Conservation (phyloP, 2,888 invertebrate genomes). For the Euzophera pinguis region DNA sequence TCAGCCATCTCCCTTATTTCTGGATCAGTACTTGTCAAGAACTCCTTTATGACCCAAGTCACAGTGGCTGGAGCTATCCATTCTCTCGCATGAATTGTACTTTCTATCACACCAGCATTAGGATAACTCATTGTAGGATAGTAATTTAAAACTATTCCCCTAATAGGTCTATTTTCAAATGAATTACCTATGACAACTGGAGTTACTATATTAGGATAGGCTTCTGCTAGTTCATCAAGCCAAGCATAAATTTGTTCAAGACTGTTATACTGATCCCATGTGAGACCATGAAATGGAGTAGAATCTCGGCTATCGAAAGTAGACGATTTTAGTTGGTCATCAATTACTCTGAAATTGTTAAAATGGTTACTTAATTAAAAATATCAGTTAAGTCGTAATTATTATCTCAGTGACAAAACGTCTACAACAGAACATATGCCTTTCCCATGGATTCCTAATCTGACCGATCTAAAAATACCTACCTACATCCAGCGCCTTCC, state of each 20-base stretch:
- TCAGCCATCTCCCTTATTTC: constrained; percentile 80
- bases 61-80: constrained; percentile 85
- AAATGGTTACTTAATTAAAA: background rate
- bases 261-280: constrained; percentile 81
- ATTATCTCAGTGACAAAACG: no score
- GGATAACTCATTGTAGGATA: constrained; percentile 57
- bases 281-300: constrained; percentile 40
- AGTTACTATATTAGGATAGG: constrained; percentile 71
- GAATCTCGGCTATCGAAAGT: constrained; percentile 33
- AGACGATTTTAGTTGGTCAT: constrained; percentile 58
- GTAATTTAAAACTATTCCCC: constrained; percentile 72
- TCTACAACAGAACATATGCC: no score
- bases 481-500: no score
- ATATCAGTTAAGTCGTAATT: no score
- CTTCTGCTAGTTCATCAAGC: constrained; percentile 71
- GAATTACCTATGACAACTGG: constrained; percentile 78
- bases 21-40: constrained; percentile 80
- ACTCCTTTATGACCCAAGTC: constrained; percentile 84
- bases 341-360: constrained; percentile 61
- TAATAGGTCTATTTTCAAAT: constrained; percentile 81
- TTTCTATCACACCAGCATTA: constrained; percentile 77
- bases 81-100: constrained; percentile 85
- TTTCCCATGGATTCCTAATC: no score
- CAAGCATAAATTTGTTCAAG: constrained; percentile 81
- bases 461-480: no score